Percentiles rank a stretch among this genome's conserved stretches.
phyloP scores from a whole-genome alignment of 2,113 vertebrate genomes.

The Siniperca knerii region DNA sequence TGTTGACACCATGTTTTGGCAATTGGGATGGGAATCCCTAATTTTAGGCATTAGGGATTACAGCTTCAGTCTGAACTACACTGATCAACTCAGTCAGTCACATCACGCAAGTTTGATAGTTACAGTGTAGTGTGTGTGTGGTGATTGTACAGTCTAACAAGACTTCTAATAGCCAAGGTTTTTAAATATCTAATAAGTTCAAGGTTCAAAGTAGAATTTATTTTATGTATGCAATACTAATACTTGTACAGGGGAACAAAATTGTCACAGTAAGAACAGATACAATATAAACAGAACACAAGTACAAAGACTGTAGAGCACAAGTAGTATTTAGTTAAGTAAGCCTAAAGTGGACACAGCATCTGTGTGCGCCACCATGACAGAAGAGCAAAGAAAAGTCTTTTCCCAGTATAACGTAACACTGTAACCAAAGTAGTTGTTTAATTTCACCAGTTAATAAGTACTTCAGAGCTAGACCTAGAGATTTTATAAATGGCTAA shows the following conservation, averaged over 20 bases:
- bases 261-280: neutral
- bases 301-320: neutral
- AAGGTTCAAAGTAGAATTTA: too few relatives aligned
- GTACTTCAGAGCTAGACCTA: neutral
- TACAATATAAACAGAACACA: neutral
- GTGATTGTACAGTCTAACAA: neutral
- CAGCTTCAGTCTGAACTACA: neutral
- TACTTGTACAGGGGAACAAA: too few relatives aligned
- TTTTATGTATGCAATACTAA: neutral
- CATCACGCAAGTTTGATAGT: neutral
- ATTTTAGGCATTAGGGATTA: neutral
- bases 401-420: neutral
- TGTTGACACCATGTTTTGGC: neutral
- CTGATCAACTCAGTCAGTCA: neutral
- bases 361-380: neutral
- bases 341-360: neutral
- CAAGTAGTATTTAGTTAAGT: neutral
- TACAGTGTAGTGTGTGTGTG: neutral
- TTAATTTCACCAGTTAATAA: neutral
- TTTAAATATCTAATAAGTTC: too few relatives aligned
- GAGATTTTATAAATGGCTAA: neutral
- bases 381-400: neutral
- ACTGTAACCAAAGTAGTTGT: neutral
- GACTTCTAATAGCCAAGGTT: neutral
- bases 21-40: neutral